Conservation (phyloP, 2,113 vertebrate species). For the Typhlomys cinereus region DNA sequence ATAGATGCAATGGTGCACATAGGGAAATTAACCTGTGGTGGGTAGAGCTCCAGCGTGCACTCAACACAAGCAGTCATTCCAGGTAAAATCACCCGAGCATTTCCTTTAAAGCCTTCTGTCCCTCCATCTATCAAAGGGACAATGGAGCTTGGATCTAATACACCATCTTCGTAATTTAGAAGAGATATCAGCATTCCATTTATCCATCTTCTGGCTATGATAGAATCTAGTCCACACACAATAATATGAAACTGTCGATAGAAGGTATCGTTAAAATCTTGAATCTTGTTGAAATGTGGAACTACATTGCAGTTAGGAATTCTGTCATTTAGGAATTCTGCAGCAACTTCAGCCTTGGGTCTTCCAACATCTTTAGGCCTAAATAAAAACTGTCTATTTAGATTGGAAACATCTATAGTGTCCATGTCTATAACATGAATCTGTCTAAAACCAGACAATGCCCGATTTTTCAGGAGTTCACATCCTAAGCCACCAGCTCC, state of each 20-base stretch:
- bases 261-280: background rate
- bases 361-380: constrained; percentile 94
- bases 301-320: constrained; percentile 92
- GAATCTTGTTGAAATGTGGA: constrained; percentile 67
- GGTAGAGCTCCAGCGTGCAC: constrained; percentile 96
- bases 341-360: constrained; percentile 96
- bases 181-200: constrained; percentile 97
- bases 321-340: constrained; percentile 93
- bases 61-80: constrained; percentile 97
- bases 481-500: constrained; percentile 75
- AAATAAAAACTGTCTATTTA: constrained; percentile 97
- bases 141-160: constrained; percentile 94
- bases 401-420: constrained; percentile 95
- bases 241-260: constrained; percentile 91
- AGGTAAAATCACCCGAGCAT: constrained; percentile 95
- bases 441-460: constrained; percentile 94
- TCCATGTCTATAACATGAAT: constrained; percentile 99
- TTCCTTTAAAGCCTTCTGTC: constrained; percentile 98
- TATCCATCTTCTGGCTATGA: constrained; percentile 95
- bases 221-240: constrained; percentile 94
- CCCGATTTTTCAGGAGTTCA: constrained; percentile 98
- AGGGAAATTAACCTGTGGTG: constrained; percentile 97
- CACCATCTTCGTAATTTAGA: constrained; percentile 93
- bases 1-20: constrained; percentile 98
- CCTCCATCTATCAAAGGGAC: constrained; percentile 96